Percentiles rank a stretch among this genome's conserved stretches.
phyloP scores from a whole-genome alignment of 2,113 vertebrate species.

The Rhizomys pruinosus region DNA sequence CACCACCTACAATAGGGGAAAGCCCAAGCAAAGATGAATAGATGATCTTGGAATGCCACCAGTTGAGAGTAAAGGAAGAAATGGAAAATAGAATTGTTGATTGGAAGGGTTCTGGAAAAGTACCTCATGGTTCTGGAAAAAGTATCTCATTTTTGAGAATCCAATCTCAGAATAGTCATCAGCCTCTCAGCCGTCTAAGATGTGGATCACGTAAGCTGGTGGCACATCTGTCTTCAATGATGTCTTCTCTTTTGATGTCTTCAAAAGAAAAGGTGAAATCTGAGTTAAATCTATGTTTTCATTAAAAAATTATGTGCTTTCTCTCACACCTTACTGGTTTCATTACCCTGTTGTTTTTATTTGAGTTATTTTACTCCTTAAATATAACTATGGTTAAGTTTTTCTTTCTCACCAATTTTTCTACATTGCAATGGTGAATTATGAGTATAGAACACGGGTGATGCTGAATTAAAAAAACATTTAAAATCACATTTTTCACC shows the following conservation, averaged over 20 bases:
- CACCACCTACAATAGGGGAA: slow-evolving; percentile 36
- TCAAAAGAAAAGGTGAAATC: slow-evolving; percentile 4
- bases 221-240: slow-evolving; percentile 77
- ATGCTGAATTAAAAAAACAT: background rate
- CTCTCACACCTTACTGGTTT: background rate
- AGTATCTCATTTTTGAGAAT: too few species aligned
- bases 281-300: background rate
- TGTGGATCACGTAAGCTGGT: background rate
- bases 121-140: background rate
- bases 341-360: background rate
- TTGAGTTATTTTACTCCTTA: background rate
- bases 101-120: slow-evolving; percentile 48
- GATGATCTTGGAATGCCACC: slow-evolving; percentile 69
- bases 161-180: slow-evolving; percentile 16
- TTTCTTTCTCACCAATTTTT: background rate
- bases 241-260: too few species aligned
- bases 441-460: background rate
- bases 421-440: background rate
- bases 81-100: slow-evolving; percentile 45
- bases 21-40: slow-evolving; percentile 2
- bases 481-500: slow-evolving; percentile 16
- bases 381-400: background rate
- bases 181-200: background rate
- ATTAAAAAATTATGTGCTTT: background rate
- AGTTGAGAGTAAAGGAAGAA: slow-evolving; percentile 70